Percentiles rank a stretch among this genome's conserved stretches.
Conservation (phyloP, 2,113 vertebrate genomes). For the Sebastes fasciatus region DNA sequence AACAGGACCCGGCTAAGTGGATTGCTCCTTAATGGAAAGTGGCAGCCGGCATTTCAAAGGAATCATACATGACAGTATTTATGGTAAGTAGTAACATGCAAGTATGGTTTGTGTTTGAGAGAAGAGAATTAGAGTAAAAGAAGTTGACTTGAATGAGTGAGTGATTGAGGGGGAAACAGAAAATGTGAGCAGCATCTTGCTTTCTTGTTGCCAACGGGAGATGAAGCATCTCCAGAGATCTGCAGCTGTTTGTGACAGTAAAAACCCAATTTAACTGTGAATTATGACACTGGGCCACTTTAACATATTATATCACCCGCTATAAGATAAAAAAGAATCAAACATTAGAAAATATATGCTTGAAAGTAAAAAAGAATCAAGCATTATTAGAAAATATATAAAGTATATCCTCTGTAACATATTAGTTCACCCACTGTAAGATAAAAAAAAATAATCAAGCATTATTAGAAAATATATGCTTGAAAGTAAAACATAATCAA, state of each 20-base stretch:
- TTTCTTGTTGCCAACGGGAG: neutral
- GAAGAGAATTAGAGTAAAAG: neutral
- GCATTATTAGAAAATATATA: too few relatives aligned
- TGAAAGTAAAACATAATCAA: too few relatives aligned
- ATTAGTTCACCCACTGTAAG: too few relatives aligned
- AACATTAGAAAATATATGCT: too few relatives aligned
- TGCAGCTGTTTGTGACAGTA: neutral
- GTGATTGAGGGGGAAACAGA: neutral
- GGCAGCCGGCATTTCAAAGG: conserved; percentile 49
- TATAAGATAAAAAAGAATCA: too few relatives aligned
- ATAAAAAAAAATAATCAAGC: too few relatives aligned
- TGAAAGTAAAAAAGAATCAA: too few relatives aligned
- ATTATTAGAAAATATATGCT: too few relatives aligned
- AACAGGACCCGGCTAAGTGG: conserved; percentile 68
- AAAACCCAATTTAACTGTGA: neutral
- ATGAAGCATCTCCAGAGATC: neutral
- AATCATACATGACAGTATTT: conserved; percentile 26
- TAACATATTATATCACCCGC: neutral
- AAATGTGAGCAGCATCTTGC: neutral
- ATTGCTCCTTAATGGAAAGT: conserved; percentile 66
- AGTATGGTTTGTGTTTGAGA: neutral
- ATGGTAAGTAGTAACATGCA: neutral
- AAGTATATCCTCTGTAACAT: too few relatives aligned
- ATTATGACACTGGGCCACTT: neutral
- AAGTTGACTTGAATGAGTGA: conserved; percentile 1